A percentile compares a stretch with the other conserved stretches of the same genome.
Conservation (phyloP, 2,888 invertebrate species). For the Lumbricus terrestris region DNA sequence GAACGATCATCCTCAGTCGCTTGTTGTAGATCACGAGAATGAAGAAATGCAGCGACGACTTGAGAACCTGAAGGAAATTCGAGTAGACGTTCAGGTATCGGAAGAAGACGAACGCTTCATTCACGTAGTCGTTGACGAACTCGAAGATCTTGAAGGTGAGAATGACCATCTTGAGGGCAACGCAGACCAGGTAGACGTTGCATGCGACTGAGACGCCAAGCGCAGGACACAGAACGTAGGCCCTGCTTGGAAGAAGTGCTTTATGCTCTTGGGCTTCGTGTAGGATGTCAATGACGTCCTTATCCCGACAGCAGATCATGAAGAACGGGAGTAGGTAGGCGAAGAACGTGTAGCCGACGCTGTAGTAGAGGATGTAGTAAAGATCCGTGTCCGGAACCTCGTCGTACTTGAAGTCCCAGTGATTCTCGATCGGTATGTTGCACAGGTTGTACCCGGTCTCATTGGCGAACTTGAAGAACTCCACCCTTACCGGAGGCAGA, state of each 20-base stretch:
- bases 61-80: constrained; percentile 33
- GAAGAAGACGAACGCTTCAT: constrained; percentile 31
- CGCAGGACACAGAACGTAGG: constrained; percentile 27
- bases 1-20: constrained; percentile 17
- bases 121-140: constrained; percentile 25
- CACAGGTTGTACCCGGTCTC: constrained; percentile 19
- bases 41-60: constrained; percentile 25
- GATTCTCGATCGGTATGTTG: constrained; percentile 34
- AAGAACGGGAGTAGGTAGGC: constrained; percentile 34
- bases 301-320: constrained; percentile 33
- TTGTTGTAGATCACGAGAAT: constrained; percentile 27
- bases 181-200: constrained; percentile 35
- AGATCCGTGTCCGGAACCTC: constrained; percentile 28
- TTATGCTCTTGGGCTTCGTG: constrained; percentile 24
- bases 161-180: constrained; percentile 33
- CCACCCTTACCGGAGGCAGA: constrained; percentile 29
- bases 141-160: constrained; percentile 36
- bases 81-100: constrained; percentile 35
- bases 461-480: background rate
- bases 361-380: constrained; percentile 37
- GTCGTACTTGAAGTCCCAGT: constrained; percentile 33
- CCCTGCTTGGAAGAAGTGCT: constrained; percentile 9
- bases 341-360: constrained; percentile 31
- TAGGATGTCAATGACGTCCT: constrained; percentile 36
- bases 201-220: constrained; percentile 29